These are phyloP conservation scores for Pseudachorutes palmiensis DNA, from an alignment of 1,140 invertebrate species.

Conservation along the genomic window DNA sequence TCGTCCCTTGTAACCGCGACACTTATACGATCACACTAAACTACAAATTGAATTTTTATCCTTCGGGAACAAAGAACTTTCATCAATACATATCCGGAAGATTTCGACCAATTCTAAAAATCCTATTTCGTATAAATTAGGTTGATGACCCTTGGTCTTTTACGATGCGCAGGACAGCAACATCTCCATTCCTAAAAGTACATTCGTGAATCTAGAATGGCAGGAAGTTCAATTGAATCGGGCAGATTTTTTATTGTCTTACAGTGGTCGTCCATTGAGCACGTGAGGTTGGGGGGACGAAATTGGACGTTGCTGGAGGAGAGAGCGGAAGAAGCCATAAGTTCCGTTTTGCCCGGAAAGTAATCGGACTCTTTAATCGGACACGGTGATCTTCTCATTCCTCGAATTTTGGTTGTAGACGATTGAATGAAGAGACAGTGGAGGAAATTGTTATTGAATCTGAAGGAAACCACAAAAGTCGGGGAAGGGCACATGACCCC, in stretches of 20 bases:
- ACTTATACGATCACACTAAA: neutral
- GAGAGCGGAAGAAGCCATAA: conserved; percentile 14
- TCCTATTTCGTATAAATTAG: too few species aligned
- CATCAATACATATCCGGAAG: too few species aligned
- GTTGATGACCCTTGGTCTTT: too few species aligned
- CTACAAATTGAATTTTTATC: too few species aligned
- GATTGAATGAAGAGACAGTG: neutral
- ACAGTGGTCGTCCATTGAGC: neutral
- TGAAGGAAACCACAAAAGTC: conserved; percentile 15
- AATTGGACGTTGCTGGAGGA: neutral
- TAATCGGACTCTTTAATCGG: conserved; percentile 19
- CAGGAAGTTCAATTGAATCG: too few species aligned
- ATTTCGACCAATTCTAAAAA: too few species aligned
- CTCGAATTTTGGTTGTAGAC: too few species aligned
- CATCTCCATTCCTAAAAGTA: too few species aligned
- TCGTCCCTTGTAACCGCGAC: neutral
- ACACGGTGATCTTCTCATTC: neutral
- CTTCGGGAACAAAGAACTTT: too few species aligned
- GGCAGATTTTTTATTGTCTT: neutral
- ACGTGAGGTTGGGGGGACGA: neutral
- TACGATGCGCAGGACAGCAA: too few species aligned
- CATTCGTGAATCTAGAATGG: too few species aligned
- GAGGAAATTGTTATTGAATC: conserved; percentile 18
- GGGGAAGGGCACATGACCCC: neutral
- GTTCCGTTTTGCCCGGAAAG: conserved; percentile 21